These are phyloP conservation scores for Pygmarrhopalites habei DNA, from an alignment of 1,140 invertebrate genomes.

Conservation along the genomic window DNA sequence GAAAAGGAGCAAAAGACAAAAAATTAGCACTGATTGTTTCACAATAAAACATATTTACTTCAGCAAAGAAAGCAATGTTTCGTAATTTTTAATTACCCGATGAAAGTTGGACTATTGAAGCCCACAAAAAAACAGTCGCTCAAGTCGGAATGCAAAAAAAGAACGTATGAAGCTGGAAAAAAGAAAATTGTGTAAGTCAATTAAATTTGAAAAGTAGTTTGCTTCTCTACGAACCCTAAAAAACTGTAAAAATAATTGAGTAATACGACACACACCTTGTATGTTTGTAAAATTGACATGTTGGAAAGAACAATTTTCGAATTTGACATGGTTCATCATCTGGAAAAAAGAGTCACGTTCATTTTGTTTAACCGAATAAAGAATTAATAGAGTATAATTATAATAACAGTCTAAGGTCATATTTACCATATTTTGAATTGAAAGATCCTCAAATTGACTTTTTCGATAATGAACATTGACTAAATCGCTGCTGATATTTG, in stretches of 20 bases:
- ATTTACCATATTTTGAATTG: conserved; percentile 37
- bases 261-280: too few species aligned
- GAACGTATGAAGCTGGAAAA: conserved; percentile 37
- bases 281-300: conserved; percentile 39
- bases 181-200: too few species aligned
- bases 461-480: conserved; percentile 33
- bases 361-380: background rate
- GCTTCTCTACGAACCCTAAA: too few species aligned
- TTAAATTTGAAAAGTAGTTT: too few species aligned
- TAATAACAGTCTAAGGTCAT: background rate
- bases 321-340: conserved; percentile 40
- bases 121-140: conserved; percentile 37
- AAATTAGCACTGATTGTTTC: too few species aligned
- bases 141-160: conserved; percentile 36
- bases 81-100: too few species aligned
- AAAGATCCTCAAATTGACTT: conserved; percentile 31
- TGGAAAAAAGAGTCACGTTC: conserved; percentile 14
- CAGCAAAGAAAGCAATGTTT: conserved; percentile 33
- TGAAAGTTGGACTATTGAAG: too few species aligned
- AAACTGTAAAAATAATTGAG: too few species aligned
- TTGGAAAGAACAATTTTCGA: conserved; percentile 38
- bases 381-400: conserved; percentile 1
- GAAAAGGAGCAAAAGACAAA: too few species aligned
- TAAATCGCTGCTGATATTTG: conserved; percentile 23
- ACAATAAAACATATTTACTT: too few species aligned